Base-by-base conservation (phyloP, 2,888 invertebrate species). In the Ecliptopera silaceata region DNA sequence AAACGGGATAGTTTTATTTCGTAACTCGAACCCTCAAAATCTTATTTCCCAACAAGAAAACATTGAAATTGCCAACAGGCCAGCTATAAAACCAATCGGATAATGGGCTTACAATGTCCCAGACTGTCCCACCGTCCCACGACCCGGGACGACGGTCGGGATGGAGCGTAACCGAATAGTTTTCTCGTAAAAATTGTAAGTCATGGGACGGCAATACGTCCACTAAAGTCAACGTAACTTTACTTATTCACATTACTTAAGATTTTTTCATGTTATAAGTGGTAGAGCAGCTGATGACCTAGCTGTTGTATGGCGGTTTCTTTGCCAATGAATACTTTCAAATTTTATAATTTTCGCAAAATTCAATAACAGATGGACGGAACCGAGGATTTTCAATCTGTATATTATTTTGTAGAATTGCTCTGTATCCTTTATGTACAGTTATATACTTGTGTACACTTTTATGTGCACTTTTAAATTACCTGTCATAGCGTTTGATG, bases 171-270 rank as follows among this genome's bases (percentile, higher is more conserved):
- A 57, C 64, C 66, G 64, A 68, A 74, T 74, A 72, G 72, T 71
- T 75, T 65, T 50, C 62, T 58, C 71, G 72, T 77, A 77, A 77
- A 77, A 75, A 69, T 53, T 51, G 56, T 44, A 61, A 63, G 70
- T 64, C 60, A 4, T 15, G 15, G 15, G 4, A 26, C n/a, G 29
- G 43, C 11, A 1, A 17, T 4, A 12, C 8, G 45, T 44, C 36
- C 12, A 50, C 46, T 34, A 18, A 47, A 42, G 41, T 8, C 3
- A 13, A 15, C 13, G 34, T 15, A 3, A 10, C n/a, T n/a, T 12
- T 34, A 4, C 34, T 38, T 38, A 34, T 36, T 15, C 6, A 15
- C 5, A 4, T 39, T 20, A 22, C 6, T 22, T 22, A 22, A n/a
- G n/a, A 6, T 22, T 22, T 22, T 22, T 26, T 5, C 26, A 26